Percentiles rank a stretch among this genome's conserved stretches.
These are phyloP conservation scores for Alviniconcha strummeri DNA, from an alignment of 2,888 invertebrate species.

Conservation along the genomic window DNA sequence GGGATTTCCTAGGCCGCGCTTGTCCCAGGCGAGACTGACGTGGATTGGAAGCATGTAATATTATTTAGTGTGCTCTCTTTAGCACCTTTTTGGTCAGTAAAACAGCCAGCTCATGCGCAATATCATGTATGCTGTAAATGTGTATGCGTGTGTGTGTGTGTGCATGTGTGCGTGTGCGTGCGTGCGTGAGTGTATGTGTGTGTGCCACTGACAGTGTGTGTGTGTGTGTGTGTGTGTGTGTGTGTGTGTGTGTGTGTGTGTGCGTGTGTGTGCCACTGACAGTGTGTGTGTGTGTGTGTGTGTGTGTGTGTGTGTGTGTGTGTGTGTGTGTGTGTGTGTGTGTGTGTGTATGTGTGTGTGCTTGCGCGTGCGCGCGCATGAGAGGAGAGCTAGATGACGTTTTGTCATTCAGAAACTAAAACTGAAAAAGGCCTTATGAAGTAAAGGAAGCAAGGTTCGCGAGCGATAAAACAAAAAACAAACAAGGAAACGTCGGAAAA, in stretches of 20 bases:
- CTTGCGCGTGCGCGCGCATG: background rate
- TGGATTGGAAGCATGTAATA: no score
- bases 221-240: background rate
- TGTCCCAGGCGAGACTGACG: no score
- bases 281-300: slow-evolving; percentile 10
- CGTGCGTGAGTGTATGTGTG: slow-evolving; percentile 4
- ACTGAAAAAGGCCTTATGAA: no score
- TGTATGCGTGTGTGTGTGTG: slow-evolving; percentile 1
- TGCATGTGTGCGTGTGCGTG: slow-evolving; percentile 11
- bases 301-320: slow-evolving; percentile 1
- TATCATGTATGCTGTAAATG: background rate
- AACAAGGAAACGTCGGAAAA: no score
- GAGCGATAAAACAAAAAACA: no score
- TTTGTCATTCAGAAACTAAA: no score
- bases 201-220: background rate
- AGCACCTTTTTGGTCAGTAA: no score
- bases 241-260: slow-evolving; percentile 7
- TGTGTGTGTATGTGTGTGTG: background rate
- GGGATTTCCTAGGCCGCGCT: no score
- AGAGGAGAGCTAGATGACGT: no score
- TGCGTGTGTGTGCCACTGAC: background rate
- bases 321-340: background rate
- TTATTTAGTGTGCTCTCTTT: no score
- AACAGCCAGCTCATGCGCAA: no score
- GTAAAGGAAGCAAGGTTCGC: no score